phyloP scores from a whole-genome alignment of 2,797 vertebrate genomes.

The Myotis pilosus region DNA sequence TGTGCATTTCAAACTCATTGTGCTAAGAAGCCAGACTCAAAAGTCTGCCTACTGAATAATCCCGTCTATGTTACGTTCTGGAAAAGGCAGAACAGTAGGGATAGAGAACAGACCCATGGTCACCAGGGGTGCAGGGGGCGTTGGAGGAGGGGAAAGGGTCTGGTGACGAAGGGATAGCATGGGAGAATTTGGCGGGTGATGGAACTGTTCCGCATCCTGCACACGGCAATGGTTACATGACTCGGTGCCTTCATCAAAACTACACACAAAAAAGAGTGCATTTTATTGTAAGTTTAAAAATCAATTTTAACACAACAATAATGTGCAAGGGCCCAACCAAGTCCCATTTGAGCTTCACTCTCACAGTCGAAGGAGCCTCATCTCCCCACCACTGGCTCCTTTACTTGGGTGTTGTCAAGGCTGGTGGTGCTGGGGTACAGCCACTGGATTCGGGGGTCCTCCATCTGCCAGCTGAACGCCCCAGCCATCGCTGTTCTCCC shows the following conservation, averaged over 20 bases:
- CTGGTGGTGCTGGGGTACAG: not conserved
- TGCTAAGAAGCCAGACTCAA: not conserved
- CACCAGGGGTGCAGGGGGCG: not conserved
- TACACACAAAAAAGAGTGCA: not conserved
- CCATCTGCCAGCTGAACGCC: not conserved
- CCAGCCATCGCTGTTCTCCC: not conserved
- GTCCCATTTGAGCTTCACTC: not conserved
- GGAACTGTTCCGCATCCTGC: not conserved
- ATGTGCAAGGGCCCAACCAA: not conserved
- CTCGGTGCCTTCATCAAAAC: conserved; percentile 8
- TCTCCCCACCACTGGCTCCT: not conserved
- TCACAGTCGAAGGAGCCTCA: not conserved
- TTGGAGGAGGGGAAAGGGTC: accelerated
- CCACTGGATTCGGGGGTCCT: not conserved
- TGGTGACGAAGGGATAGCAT: not conserved
- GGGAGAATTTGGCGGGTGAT: not conserved
- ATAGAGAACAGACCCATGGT: not conserved
- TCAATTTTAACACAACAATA: not conserved
- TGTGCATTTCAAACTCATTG: not conserved
- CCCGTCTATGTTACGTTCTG: not conserved
- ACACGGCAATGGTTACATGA: not conserved
- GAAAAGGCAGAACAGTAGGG: not conserved
- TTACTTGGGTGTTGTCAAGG: not conserved
- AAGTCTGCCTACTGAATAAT: not conserved
- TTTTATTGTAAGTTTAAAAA: not conserved